phyloP scores from a whole-genome alignment of 1,140 invertebrate species.

The Whitmania pigra region DNA sequence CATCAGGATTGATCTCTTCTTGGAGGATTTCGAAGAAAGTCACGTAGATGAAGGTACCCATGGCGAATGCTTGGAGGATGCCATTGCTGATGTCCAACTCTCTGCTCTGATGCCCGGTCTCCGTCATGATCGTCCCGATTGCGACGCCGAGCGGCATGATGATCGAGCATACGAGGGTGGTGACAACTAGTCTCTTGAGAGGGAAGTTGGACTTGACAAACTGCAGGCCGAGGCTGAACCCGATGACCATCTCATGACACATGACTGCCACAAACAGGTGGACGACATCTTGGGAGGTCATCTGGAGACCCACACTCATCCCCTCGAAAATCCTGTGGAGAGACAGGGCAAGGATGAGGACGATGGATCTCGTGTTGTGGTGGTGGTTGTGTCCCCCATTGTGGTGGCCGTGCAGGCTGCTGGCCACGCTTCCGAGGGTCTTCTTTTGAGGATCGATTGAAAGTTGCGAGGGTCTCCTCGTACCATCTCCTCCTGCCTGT shows the following conservation, averaged over 20 bases:
- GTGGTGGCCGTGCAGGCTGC: not conserved
- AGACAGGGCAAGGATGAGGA: constrained; percentile 41
- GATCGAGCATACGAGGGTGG: constrained; percentile 45
- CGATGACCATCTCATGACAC: constrained; percentile 42
- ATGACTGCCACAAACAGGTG: constrained; percentile 42
- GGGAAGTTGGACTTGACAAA: constrained; percentile 33
- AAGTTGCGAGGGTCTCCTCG: not conserved
- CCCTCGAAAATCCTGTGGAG: constrained; percentile 45
- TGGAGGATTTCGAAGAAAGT: constrained; percentile 79
- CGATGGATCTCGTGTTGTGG: constrained; percentile 31
- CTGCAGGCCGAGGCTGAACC: constrained; percentile 41
- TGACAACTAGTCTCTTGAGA: constrained; percentile 22
- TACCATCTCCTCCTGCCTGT: not conserved
- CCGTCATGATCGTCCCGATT: constrained; percentile 48
- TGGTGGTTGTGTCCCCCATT: constrained; percentile 27
- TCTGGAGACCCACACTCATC: constrained; percentile 42
- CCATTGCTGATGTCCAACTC: constrained; percentile 42
- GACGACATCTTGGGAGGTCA: constrained; percentile 29
- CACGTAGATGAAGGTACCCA: constrained; percentile 79
- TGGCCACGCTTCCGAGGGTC: not conserved
- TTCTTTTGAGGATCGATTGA: not conserved
- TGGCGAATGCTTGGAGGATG: constrained; percentile 57
- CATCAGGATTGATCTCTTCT: constrained; percentile 38
- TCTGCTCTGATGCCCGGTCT: constrained; percentile 34
- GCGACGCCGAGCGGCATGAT: constrained; percentile 55